These are phyloP conservation scores for Scylla paramamosain DNA, from an alignment of 1,140 invertebrate genomes.

Conservation along the genomic window DNA sequence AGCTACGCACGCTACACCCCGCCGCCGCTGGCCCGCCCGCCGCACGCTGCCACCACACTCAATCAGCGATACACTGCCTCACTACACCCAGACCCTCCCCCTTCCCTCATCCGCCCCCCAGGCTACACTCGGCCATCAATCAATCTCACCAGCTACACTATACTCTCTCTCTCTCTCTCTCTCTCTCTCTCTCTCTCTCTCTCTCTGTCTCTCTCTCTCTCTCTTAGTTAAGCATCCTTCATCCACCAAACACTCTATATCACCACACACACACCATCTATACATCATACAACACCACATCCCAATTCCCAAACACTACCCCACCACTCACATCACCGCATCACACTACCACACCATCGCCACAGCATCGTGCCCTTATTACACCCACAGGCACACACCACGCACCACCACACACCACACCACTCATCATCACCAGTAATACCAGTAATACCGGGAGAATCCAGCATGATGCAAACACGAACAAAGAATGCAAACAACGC, in stretches of 20 bases:
- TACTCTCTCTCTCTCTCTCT: neutral
- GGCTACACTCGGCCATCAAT: neutral
- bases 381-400: slow-evolving; percentile 30
- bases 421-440: neutral
- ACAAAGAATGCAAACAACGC: neutral
- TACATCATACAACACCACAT: neutral
- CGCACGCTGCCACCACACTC: neutral
- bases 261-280: neutral
- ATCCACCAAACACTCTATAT: neutral
- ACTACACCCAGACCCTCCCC: neutral
- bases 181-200: slow-evolving; percentile 21
- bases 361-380: neutral
- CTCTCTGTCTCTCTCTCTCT: neutral
- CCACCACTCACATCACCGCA: neutral
- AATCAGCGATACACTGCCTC: neutral
- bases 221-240: neutral
- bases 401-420: neutral
- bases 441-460: no score
- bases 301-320: slow-evolving; percentile 36
- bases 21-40: slow-evolving; percentile 6
- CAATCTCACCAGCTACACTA: neutral
- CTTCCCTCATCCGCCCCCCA: neutral
- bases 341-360: neutral
- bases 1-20: slow-evolving; percentile 27
- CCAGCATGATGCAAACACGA: neutral